Conservation (phyloP, 2,113 vertebrate genomes). For the Etheostoma spectabile region DNA sequence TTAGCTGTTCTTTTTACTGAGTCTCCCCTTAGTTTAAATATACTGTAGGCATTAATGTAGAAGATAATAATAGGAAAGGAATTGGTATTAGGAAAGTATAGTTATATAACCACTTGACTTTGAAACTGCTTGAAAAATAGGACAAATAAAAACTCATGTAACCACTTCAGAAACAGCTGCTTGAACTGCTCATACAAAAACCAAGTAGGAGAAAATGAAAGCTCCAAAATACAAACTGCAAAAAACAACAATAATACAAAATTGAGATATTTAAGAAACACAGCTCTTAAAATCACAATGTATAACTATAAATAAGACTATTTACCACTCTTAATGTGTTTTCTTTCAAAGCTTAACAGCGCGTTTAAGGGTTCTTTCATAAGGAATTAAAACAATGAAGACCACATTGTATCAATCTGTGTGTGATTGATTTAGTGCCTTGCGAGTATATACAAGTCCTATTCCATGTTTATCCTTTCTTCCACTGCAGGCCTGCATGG, state of each 20-base stretch:
- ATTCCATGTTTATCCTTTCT: conserved; percentile 47
- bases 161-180: conserved; percentile 3
- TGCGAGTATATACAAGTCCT: conserved; percentile 18
- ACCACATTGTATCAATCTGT: conserved; percentile 48
- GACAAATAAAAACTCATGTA: conserved; percentile 4
- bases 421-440: conserved; percentile 45
- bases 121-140: conserved; percentile 13
- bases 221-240: conserved; percentile 1
- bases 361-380: conserved; percentile 61
- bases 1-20: neutral
- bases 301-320: conserved; percentile 42
- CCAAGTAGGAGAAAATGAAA: neutral
- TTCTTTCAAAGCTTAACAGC: conserved; percentile 51
- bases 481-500: conserved; percentile 11
- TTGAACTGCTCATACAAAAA: conserved; percentile 16
- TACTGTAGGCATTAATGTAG: neutral
- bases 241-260: conserved; percentile 2
- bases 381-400: conserved; percentile 58
- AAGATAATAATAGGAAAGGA: conserved; percentile 1
- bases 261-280: conserved; percentile 44
- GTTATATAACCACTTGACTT: conserved; percentile 2
- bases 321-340: conserved; percentile 62
- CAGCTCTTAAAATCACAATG: conserved; percentile 36
- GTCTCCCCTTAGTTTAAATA: conserved; percentile 7
- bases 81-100: neutral